Conservation (phyloP, 2,888 invertebrate species). For the Tanytarsus gracilentus region DNA sequence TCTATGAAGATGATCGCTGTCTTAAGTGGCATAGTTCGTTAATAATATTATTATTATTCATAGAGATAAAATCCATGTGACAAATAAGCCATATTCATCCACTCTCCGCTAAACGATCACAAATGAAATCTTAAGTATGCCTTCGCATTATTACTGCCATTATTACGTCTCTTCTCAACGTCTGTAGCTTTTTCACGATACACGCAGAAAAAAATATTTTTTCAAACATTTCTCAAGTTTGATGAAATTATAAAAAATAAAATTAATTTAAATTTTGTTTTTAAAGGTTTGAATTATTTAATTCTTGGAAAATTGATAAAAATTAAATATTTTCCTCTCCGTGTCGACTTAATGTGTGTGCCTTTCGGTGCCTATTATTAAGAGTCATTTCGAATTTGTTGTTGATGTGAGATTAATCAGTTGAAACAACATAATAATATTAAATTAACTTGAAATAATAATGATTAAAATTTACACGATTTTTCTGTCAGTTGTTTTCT, state of each 20-base stretch:
- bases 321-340: background rate
- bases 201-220: too few species aligned
- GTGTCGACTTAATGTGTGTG: background rate
- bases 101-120: background rate
- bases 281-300: too few species aligned
- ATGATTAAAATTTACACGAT: constrained; percentile 11
- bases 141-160: too few species aligned
- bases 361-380: constrained; percentile 8
- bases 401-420: constrained; percentile 17
- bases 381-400: constrained; percentile 14
- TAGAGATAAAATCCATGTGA: background rate
- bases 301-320: background rate
- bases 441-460: constrained; percentile 19
- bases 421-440: constrained; percentile 20
- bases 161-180: too few species aligned
- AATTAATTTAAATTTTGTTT: too few species aligned
- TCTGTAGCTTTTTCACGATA: background rate
- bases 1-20: background rate
- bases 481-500: constrained; percentile 4
- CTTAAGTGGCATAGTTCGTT: background rate
- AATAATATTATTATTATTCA: background rate
- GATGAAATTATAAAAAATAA: too few species aligned
- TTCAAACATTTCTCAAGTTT: too few species aligned
- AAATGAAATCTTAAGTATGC: constrained; percentile 11
- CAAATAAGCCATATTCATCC: background rate